These are phyloP conservation scores for Apamea anceps DNA, from an alignment of 2,888 invertebrate genomes.

Conservation along the genomic window DNA sequence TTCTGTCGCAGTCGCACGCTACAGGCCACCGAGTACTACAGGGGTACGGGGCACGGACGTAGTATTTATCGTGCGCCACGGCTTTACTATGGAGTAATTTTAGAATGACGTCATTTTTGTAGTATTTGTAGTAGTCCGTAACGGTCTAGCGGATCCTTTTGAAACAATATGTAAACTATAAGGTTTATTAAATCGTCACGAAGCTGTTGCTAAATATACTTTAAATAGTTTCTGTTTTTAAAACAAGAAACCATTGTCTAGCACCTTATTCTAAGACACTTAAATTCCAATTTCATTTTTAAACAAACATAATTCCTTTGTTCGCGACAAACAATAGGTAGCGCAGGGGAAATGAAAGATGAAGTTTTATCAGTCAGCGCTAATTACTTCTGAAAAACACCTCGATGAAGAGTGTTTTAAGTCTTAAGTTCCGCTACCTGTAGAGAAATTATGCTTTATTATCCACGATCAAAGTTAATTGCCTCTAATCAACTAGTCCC, in stretches of 20 bases:
- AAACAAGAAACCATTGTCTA: conserved; percentile 3
- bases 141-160: not conserved
- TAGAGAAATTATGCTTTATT: not conserved
- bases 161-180: too few species aligned
- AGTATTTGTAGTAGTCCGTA: not conserved
- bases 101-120: conserved; percentile 1
- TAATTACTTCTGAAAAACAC: conserved; percentile 31
- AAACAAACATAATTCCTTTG: conserved; percentile 21
- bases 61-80: not conserved
- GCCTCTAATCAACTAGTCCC: not conserved
- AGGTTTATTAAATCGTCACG: too few species aligned
- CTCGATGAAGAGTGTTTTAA: conserved; percentile 10
- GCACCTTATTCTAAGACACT: not conserved
- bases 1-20: not conserved
- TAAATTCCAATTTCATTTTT: conserved; percentile 26
- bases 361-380: conserved; percentile 16
- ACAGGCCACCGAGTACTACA: not conserved
- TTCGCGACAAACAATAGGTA: conserved; percentile 7
- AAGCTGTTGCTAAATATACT: not conserved
- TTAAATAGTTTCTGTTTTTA: conserved; percentile 4
- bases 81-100: not conserved
- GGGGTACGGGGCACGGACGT: not conserved
- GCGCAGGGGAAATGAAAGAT: not conserved
- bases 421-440: not conserved
- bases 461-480: not conserved